Evolutionary conservation across 2,888 invertebrate species (phyloP).

Genomic region (Zootermopsis nevadensis): DNA sequence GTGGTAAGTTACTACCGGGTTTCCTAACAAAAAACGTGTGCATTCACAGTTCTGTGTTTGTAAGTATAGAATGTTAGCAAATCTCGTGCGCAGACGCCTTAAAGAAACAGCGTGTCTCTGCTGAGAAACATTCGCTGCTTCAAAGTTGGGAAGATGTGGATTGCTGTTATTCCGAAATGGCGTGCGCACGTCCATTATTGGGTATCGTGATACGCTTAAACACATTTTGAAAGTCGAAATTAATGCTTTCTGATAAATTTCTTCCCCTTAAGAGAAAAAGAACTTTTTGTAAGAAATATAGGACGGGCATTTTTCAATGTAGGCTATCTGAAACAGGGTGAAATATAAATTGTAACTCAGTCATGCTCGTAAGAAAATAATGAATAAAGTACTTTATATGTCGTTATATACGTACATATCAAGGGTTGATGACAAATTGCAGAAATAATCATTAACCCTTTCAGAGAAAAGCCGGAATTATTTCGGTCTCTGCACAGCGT

Average conservation of each 20-base stretch:
- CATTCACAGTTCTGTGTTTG: too few species aligned
- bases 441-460: too few species aligned
- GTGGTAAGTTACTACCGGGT: too few species aligned
- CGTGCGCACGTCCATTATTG: background rate
- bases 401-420: too few species aligned
- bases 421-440: too few species aligned
- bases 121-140: background rate
- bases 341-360: too few species aligned
- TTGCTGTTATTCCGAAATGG: slow-evolving; percentile 2
- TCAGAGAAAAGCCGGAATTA: too few species aligned
- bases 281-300: background rate
- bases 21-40: too few species aligned
- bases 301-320: background rate
- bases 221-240: slow-evolving; percentile 15
- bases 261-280: background rate
- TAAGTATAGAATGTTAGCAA: too few species aligned
- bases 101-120: background rate
- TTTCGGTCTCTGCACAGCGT: too few species aligned
- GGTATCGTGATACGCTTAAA: background rate
- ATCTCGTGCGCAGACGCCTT: background rate
- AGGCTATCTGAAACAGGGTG: background rate
- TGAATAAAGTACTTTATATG: too few species aligned
- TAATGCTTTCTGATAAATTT: slow-evolving; percentile 6
- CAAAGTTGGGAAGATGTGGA: background rate
- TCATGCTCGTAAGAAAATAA: too few species aligned